Percentiles rank a stretch among this genome's conserved stretches.
phyloP scores from a whole-genome alignment of 2,888 invertebrate species.

The Mythimna lalbum region DNA sequence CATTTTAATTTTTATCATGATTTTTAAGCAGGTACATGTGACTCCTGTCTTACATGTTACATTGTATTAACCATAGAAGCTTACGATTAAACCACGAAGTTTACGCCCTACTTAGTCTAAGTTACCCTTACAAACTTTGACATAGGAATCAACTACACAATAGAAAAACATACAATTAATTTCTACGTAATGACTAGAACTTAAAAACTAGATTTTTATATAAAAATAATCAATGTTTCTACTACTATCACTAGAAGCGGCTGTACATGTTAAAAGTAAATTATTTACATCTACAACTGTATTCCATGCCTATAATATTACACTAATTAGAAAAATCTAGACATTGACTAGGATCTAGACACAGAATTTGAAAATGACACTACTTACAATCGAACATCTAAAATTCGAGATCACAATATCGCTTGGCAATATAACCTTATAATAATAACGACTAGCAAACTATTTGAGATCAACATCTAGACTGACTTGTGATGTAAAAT shows the following conservation, averaged over 20 bases:
- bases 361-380: conserved; percentile 60
- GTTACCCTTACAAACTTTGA: conserved; percentile 59
- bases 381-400: conserved; percentile 65
- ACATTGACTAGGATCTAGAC: conserved; percentile 57
- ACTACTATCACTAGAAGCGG: conserved; percentile 66
- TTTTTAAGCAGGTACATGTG: conserved; percentile 74
- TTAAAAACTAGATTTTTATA: conserved; percentile 60
- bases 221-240: conserved; percentile 71
- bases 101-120: conserved; percentile 54
- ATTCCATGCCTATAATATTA: conserved; percentile 44
- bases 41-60: conserved; percentile 70
- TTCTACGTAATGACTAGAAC: conserved; percentile 51
- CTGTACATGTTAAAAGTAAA: conserved; percentile 64
- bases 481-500: conserved; percentile 48
- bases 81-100: conserved; percentile 38
- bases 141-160: conserved; percentile 50
- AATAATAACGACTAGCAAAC: conserved; percentile 73
- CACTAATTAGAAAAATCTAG: conserved; percentile 58
- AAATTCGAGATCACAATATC: conserved; percentile 87
- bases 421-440: conserved; percentile 86
- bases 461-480: conserved; percentile 71
- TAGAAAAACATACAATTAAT: conserved; percentile 48
- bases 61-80: conserved; percentile 37
- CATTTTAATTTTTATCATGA: conserved; percentile 27
- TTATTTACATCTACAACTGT: conserved; percentile 61